Evolutionary conservation across 2,888 invertebrate species (phyloP).

Genomic region (Caenorhabditis plicata): DNA sequence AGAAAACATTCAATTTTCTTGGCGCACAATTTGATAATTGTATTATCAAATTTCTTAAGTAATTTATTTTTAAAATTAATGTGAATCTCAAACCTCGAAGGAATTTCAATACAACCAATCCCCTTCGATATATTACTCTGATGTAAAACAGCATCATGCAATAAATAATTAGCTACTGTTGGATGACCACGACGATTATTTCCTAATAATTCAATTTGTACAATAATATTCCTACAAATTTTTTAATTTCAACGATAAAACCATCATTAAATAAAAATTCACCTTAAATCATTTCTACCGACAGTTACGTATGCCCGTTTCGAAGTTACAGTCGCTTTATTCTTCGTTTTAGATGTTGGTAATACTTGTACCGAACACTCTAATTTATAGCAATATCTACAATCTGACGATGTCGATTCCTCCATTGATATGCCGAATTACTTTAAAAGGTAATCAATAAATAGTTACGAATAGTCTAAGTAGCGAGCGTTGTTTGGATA

Average conservation of each 20-base stretch:
- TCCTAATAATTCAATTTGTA: conserved; percentile 36
- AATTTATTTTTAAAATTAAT: conserved; percentile 1
- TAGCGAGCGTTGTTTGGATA: no score
- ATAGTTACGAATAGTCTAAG: background rate
- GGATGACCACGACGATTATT: conserved; percentile 15
- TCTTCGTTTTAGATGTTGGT: conserved; percentile 21
- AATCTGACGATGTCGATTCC: conserved; percentile 35
- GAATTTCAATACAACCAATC: conserved; percentile 43
- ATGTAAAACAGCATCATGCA: conserved; percentile 35
- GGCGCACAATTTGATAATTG: conserved; percentile 52
- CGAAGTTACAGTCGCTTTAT: conserved; percentile 31
- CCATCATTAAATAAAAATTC: background rate
- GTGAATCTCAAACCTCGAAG: conserved; percentile 19
- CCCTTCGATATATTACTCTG: conserved; percentile 32
- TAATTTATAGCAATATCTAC: conserved; percentile 44
- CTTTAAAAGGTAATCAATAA: background rate
- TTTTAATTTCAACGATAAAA: background rate
- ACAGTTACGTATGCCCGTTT: conserved; percentile 45
- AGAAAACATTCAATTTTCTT: conserved; percentile 46
- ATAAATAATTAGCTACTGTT: conserved; percentile 32
- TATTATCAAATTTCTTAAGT: conserved; percentile 34
- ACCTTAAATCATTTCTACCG: conserved; percentile 43
- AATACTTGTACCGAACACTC: conserved; percentile 41
- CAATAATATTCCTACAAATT: conserved; percentile 36
- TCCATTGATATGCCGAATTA: background rate